These are phyloP conservation scores for Frieseomelitta varia DNA, from an alignment of 1,140 invertebrate species.

Conservation along the genomic window DNA sequence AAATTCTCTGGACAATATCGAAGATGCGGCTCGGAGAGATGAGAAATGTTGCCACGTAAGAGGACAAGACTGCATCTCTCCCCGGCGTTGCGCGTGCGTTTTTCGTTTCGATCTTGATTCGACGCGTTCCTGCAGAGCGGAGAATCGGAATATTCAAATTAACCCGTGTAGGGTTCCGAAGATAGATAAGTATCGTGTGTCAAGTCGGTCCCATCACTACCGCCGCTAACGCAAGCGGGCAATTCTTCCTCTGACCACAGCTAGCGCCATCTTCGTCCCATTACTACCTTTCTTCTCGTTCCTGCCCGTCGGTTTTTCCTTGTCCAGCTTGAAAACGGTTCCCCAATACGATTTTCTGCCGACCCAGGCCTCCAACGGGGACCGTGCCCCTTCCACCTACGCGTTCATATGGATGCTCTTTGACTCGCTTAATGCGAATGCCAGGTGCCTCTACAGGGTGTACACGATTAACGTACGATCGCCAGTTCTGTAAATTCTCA, in stretches of 20 bases:
- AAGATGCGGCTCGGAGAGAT: not conserved
- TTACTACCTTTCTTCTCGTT: not conserved
- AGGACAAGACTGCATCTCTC: not conserved
- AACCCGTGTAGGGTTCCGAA: not conserved
- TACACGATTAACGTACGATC: slow-evolving; percentile 35
- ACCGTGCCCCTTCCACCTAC: slow-evolving; percentile 36
- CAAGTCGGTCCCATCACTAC: slow-evolving; percentile 42
- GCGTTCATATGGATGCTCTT: slow-evolving; percentile 33
- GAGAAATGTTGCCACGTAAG: not conserved
- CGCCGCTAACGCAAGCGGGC: slow-evolving; percentile 19
- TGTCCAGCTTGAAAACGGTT: not conserved
- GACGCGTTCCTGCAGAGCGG: not conserved
- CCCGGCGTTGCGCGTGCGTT: not conserved
- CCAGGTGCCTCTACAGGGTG: slow-evolving; percentile 33
- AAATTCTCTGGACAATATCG: no score
- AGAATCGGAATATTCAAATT: not conserved
- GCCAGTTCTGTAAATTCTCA: no score
- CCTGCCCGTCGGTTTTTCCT: not conserved
- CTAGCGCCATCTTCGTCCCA: slow-evolving; percentile 38
- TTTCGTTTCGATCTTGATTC: not conserved
- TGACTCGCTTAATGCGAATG: slow-evolving; percentile 29
- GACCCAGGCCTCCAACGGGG: slow-evolving; percentile 23
- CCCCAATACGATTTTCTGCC: slow-evolving; percentile 30
- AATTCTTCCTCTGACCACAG: slow-evolving; percentile 37
- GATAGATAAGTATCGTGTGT: slow-evolving; percentile 7